Evolutionary conservation across 2,113 vertebrate genomes (phyloP).

Genomic region (Percopsis transmontana): DNA sequence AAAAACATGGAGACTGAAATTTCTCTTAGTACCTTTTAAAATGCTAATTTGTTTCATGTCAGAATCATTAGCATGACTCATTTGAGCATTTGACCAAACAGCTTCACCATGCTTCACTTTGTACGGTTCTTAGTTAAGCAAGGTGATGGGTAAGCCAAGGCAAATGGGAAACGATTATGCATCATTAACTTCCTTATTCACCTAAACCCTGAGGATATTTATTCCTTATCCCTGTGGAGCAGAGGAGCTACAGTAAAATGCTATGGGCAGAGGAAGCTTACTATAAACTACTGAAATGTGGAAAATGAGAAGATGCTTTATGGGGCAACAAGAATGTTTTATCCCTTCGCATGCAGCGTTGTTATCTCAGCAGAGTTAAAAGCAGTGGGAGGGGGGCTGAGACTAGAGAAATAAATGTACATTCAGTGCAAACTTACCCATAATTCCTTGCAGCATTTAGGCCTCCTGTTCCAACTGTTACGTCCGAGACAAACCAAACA

Average conservation of each 20-base stretch:
- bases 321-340: neutral
- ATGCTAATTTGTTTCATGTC: too few species aligned
- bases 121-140: neutral
- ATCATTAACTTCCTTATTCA: neutral
- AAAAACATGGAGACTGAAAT: too few species aligned
- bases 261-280: neutral
- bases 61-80: too few species aligned
- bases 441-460: neutral
- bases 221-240: neutral
- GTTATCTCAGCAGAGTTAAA: too few species aligned
- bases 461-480: neutral
- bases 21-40: too few species aligned
- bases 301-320: neutral
- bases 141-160: neutral
- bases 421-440: constrained; percentile 51
- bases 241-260: neutral
- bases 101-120: neutral
- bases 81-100: neutral
- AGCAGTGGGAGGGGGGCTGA: too few species aligned
- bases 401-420: neutral
- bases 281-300: neutral
- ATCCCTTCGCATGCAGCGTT: neutral
- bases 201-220: neutral
- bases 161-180: neutral
- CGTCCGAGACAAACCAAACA: neutral